Conservation (phyloP, 2,797 vertebrate species). For the Mus caroli region DNA sequence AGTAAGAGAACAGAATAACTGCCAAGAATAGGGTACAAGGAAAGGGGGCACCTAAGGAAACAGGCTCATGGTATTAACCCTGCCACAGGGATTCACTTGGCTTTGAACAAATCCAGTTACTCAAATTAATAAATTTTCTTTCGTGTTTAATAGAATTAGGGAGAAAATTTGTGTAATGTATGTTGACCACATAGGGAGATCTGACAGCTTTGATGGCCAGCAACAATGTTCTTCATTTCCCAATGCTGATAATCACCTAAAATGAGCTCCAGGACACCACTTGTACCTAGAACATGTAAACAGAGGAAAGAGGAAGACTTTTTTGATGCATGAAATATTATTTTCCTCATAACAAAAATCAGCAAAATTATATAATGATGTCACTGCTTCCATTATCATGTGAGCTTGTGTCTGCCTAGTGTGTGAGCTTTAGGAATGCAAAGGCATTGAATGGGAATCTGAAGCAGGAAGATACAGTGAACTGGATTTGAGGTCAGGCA, state of each 20-base stretch:
- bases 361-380: neutral
- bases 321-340: conserved; percentile 49
- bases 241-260: conserved; percentile 39
- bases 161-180: conserved; percentile 35
- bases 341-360: conserved; percentile 35
- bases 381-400: neutral
- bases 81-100: neutral
- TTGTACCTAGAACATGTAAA: neutral
- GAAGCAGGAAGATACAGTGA: neutral
- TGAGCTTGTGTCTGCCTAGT: neutral
- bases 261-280: neutral
- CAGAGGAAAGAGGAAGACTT: neutral
- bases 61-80: neutral
- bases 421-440: neutral
- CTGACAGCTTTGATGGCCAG: neutral
- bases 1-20: neutral
- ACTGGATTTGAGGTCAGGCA: neutral
- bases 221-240: conserved; percentile 16
- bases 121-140: conserved; percentile 39
- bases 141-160: conserved; percentile 38
- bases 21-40: neutral
- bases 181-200: conserved; percentile 52
- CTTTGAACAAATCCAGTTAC: conserved; percentile 42
- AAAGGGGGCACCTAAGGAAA: neutral
- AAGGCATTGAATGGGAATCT: neutral